A percentile compares a stretch with the other conserved stretches of the same genome.
Evolutionary conservation across 2,113 vertebrate species (phyloP).

Genomic region (Pseudolaguvia tuberculata): DNA sequence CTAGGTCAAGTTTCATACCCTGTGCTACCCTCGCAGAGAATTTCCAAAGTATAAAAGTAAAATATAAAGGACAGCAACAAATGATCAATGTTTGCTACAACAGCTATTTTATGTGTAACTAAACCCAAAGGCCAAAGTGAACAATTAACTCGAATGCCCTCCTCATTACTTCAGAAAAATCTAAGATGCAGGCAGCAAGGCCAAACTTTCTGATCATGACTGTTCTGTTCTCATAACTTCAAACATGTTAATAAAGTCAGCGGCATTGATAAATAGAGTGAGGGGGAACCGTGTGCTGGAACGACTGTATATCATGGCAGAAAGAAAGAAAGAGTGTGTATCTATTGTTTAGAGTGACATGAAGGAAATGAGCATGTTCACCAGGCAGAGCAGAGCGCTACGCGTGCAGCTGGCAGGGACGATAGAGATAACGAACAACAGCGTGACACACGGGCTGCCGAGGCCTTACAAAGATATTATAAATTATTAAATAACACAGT

Average conservation of each 20-base stretch:
- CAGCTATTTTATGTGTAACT: neutral
- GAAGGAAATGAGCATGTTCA: conserved; percentile 46
- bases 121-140: neutral
- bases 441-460: conserved; percentile 36
- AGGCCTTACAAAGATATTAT: conserved; percentile 17
- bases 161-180: conserved; percentile 48
- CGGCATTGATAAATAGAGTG: conserved; percentile 38
- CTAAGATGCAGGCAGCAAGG: conserved; percentile 39
- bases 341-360: conserved; percentile 50
- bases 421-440: conserved; percentile 39
- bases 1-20: too few relatives aligned
- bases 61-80: neutral
- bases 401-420: conserved; percentile 32
- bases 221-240: conserved; percentile 20
- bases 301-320: conserved; percentile 36
- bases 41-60: neutral
- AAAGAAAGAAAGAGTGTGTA: conserved; percentile 49
- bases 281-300: conserved; percentile 28
- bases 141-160: neutral
- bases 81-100: neutral
- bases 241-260: conserved; percentile 37
- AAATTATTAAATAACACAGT: conserved; percentile 1
- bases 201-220: conserved; percentile 13
- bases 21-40: too few relatives aligned
- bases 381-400: conserved; percentile 19